Conservation (phyloP, 2,797 vertebrate species). For the Limnodromus scolopaceus region DNA sequence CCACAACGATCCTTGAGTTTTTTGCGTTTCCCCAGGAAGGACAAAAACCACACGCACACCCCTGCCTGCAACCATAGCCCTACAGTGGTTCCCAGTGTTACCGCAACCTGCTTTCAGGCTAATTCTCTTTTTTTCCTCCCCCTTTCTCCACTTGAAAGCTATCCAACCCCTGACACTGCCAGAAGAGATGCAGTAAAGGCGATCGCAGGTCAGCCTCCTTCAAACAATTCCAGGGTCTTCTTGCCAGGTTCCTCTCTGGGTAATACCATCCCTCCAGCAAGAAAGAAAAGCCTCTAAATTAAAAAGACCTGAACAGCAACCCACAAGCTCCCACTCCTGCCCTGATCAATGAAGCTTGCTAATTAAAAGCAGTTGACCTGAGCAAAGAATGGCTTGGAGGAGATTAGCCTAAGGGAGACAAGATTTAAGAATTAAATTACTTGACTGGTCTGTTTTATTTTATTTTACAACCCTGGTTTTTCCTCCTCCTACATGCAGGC, state of each 20-base stretch:
- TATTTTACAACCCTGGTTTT: not conserved
- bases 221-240: constrained; percentile 24
- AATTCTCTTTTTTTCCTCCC: not conserved
- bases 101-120: not conserved
- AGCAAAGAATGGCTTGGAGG: constrained; percentile 34
- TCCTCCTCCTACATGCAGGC: not conserved
- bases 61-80: not conserved
- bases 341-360: constrained; percentile 67
- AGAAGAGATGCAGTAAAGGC: not conserved
- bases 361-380: constrained; percentile 73
- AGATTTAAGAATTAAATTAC: constrained; percentile 67
- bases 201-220: not conserved
- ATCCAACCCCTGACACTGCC: not conserved
- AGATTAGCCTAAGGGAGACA: constrained; percentile 46
- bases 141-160: not conserved
- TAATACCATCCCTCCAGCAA: not conserved
- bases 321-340: constrained; percentile 40
- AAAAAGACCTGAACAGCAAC: constrained; percentile 50
- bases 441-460: constrained; percentile 42
- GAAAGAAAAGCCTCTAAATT: constrained; percentile 47
- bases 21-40: not conserved
- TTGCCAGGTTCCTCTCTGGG: constrained; percentile 21
- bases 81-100: not conserved
- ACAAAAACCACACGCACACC: not conserved
- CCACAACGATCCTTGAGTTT: not conserved